Conservation (phyloP, 2,797 vertebrate genomes). For the Choloepus didactylus region DNA sequence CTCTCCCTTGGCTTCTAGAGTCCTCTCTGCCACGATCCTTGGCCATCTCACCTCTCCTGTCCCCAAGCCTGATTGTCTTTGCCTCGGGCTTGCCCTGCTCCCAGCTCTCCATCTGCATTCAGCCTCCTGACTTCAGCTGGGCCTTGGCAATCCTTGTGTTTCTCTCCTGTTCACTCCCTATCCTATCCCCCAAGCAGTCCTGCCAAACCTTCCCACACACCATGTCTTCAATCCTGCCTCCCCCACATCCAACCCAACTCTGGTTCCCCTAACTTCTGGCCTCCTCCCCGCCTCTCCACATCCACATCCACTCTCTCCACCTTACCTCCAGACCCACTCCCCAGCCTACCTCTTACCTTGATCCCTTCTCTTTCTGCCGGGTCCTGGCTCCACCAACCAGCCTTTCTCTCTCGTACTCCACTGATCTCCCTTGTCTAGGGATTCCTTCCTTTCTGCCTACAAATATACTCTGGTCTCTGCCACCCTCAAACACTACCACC, state of each 20-base stretch:
- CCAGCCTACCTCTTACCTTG: background rate
- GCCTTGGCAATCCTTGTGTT: background rate
- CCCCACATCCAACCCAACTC: background rate
- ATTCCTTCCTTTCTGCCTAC: background rate
- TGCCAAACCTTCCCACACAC: background rate
- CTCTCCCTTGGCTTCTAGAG: background rate
- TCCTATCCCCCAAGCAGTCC: rapidly evolving
- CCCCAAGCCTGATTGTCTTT: background rate
- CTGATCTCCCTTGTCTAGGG: background rate
- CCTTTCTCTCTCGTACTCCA: background rate
- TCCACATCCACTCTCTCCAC: rapidly evolving
- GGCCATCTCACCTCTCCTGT: background rate
- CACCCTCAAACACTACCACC: background rate
- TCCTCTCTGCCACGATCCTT: rapidly evolving
- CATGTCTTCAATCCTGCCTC: background rate
- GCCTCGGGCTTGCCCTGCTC: background rate
- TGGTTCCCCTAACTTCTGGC: background rate
- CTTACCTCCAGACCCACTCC: background rate
- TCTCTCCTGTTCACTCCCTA: background rate
- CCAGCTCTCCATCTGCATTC: background rate
- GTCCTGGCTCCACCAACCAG: background rate
- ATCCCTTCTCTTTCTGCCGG: background rate
- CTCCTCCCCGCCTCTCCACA: background rate
- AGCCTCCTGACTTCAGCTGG: background rate
- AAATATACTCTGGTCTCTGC: background rate